These are phyloP conservation scores for Tetramorium bicarinatum DNA, from an alignment of 2,888 invertebrate genomes.

Conservation along the genomic window DNA sequence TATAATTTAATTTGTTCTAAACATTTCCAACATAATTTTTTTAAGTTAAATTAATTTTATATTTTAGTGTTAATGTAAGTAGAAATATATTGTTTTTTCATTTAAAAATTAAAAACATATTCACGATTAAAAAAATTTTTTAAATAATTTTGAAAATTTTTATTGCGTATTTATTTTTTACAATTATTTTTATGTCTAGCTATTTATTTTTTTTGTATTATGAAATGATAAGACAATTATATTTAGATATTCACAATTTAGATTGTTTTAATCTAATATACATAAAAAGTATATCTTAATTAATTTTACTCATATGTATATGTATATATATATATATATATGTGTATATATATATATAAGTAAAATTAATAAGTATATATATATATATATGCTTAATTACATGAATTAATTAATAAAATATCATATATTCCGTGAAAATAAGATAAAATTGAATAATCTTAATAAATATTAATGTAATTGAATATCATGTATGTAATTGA, in stretches of 20 bases:
- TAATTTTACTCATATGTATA: too few relatives aligned
- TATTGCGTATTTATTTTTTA: neutral
- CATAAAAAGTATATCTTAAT: neutral
- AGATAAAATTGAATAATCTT: neutral
- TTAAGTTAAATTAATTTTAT: neutral
- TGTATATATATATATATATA: too few relatives aligned
- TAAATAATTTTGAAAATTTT: neutral
- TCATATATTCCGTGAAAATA: neutral
- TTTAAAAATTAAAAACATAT: neutral
- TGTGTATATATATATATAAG: too few relatives aligned
- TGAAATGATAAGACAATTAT: neutral
- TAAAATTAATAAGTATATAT: too few relatives aligned
- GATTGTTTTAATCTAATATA: neutral
- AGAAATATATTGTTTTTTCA: neutral
- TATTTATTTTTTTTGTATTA: neutral
- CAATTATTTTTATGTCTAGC: neutral
- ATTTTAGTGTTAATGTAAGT: neutral
- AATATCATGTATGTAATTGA: too few relatives aligned
- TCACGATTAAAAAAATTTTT: neutral
- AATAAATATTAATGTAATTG: neutral
- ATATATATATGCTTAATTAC: too few relatives aligned
- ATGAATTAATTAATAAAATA: neutral
- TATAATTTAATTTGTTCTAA: neutral
- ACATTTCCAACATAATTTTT: neutral
- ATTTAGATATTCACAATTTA: neutral